These are phyloP conservation scores for Platygyra sinensis DNA, from an alignment of 64 coral and sea anemone species.

Conservation along the genomic window DNA sequence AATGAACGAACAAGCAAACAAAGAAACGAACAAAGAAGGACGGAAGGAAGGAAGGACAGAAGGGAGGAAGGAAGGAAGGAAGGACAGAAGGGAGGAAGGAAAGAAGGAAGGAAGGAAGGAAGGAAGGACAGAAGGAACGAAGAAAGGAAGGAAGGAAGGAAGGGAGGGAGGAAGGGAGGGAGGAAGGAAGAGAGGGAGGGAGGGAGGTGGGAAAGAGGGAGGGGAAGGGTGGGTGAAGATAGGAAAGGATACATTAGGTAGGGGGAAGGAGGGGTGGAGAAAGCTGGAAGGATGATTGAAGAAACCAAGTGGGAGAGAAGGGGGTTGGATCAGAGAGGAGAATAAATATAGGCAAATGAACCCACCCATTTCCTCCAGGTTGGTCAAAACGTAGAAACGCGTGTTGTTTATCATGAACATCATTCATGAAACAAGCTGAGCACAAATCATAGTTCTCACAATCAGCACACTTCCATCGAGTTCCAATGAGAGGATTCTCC, in stretches of 20 bases:
- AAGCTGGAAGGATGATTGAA: neutral
- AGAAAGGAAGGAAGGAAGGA: too few relatives aligned
- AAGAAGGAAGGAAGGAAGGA: too few relatives aligned
- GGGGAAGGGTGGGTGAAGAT: neutral
- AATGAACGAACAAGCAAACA: too few relatives aligned
- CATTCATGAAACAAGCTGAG: constrained; percentile 32
- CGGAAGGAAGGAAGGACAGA: too few relatives aligned
- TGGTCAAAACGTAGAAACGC: constrained; percentile 25
- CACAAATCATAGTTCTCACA: constrained; percentile 53
- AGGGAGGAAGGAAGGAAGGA: too few relatives aligned
- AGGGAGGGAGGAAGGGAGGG: too few relatives aligned
- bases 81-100: too few relatives aligned
- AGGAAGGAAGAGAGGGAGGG: too few relatives aligned
- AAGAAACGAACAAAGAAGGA: too few relatives aligned
- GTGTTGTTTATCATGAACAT: constrained; percentile 42
- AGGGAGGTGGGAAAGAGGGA: too few relatives aligned
- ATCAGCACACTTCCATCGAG: constrained; percentile 46
- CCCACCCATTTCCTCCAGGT: neutral
- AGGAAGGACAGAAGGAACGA: too few relatives aligned
- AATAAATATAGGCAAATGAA: neutral
- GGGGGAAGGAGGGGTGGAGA: neutral
- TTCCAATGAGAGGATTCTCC: constrained; percentile 16
- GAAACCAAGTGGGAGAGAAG: neutral
- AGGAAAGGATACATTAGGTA: too few relatives aligned
- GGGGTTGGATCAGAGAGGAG: neutral